These are phyloP conservation scores for Enteromius paludinosus DNA, from an alignment of 2,797 vertebrate genomes.

Conservation along the genomic window DNA sequence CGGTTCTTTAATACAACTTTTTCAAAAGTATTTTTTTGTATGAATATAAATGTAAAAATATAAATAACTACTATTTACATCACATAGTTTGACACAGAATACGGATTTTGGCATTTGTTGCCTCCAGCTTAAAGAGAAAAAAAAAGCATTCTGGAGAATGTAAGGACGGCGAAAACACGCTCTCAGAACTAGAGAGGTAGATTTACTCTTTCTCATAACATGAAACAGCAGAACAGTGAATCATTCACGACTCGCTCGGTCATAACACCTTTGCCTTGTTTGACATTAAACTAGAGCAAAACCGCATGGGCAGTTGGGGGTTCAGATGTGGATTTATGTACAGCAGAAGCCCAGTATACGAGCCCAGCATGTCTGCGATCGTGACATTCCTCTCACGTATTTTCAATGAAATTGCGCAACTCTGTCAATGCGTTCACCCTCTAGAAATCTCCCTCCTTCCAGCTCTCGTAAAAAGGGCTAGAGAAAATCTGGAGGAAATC, in stretches of 20 bases:
- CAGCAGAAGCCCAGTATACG: conserved; percentile 21
- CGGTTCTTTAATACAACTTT: conserved; percentile 63
- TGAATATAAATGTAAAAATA: conserved; percentile 76
- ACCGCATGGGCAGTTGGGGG: neutral
- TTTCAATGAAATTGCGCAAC: conserved; percentile 45
- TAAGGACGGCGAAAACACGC: conserved; percentile 37
- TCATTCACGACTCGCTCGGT: conserved; percentile 6
- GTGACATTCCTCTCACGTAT: conserved; percentile 22
- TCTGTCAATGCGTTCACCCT: conserved; percentile 4
- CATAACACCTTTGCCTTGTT: conserved; percentile 19
- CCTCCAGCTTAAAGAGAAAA: conserved; percentile 44
- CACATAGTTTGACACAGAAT: conserved; percentile 69
- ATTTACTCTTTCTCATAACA: conserved; percentile 23
- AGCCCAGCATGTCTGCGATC: conserved; percentile 57
- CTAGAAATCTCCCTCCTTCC: conserved; percentile 29
- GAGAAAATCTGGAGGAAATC: conserved; percentile 2
- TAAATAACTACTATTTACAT: conserved; percentile 73
- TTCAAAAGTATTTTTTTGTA: conserved; percentile 66
- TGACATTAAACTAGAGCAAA: conserved; percentile 17
- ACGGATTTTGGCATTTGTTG: conserved; percentile 58
- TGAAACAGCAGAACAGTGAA: conserved; percentile 24
- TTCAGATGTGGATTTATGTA: conserved; percentile 15
- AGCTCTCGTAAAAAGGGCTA: conserved; percentile 19
- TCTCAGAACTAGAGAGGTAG: conserved; percentile 55
- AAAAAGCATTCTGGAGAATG: conserved; percentile 48